Evolutionary conservation across 2,888 invertebrate species (phyloP), one percentile per base, ranked within the genome.

Genomic region (Chrysomela aeneicollis): DNA sequence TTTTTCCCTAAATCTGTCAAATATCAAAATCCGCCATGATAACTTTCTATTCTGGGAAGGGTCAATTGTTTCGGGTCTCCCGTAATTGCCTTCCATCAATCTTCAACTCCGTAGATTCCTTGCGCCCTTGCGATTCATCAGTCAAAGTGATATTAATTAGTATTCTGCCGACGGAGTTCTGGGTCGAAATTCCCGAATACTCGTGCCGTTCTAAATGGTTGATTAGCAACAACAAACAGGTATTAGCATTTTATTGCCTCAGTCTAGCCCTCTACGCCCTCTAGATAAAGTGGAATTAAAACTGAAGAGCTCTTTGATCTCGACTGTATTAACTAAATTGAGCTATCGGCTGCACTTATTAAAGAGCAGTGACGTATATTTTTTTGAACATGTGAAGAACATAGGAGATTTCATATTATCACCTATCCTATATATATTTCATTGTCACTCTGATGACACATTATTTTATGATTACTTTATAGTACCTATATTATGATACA

Each of bases 241-340:
- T 86, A 88, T 88, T 88, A 88, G 85, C 88, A 88, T 88, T 88
- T 88, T 88, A 88, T 88, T 88, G 87, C 82, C 81, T 82, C 79
- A 81, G 83, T 83, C 80, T 77, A 77, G 77, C 80, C 78, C 81
- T 81, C 79, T 79, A 81, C 82, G 81, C 83, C 84, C 84, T 82
- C 81, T 82, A 83, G 84, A 84, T 85, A 85, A 85, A 85, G 84
- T 85, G 84, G 85, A 85, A 85, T 85, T 85, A 85, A 85, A 85
- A 85, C 82, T 81, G 82, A 81, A 82, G 82, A 77, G 83, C 81
- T 78, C 85, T 85, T 85, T 85, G 85, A 85, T 85, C 82, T 82
- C 80, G 74, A 78, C 80, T 76, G 78, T 82, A 82, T 82, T 82
- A 81, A 79, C 80, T 81, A 82, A 82, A 82, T 82, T 81, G 73